Evolutionary conservation across 2,113 vertebrate genomes (phyloP).

Genomic region (Erinaceus europaeus): DNA sequence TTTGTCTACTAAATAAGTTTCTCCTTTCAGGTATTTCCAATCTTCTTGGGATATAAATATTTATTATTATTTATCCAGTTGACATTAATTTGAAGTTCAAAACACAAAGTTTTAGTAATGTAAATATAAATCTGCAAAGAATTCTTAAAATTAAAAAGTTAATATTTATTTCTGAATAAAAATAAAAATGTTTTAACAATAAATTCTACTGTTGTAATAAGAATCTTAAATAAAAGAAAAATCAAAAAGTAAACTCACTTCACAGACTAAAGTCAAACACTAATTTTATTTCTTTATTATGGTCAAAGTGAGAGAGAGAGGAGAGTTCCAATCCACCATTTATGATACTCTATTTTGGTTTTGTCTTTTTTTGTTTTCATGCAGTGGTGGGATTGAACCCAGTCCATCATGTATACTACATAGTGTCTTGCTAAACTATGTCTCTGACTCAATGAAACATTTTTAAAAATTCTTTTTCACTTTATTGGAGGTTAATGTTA

Average conservation of each 20-base stretch:
- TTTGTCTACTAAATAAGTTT: slow-evolving; percentile 62
- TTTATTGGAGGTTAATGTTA: too few relatives aligned
- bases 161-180: not conserved
- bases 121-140: not conserved
- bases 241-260: not conserved
- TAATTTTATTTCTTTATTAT: too few relatives aligned
- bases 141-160: not conserved
- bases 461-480: too few relatives aligned
- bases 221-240: not conserved
- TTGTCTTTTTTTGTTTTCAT: too few relatives aligned
- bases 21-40: slow-evolving; percentile 24
- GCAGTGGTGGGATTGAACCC: too few relatives aligned
- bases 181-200: not conserved
- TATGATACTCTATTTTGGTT: too few relatives aligned
- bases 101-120: not conserved
- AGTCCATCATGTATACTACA: too few relatives aligned
- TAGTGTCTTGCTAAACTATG: too few relatives aligned
- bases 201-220: not conserved
- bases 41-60: slow-evolving; percentile 49
- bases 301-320: too few relatives aligned
- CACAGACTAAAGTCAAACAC: not conserved
- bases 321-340: too few relatives aligned
- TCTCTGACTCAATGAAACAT: too few relatives aligned
- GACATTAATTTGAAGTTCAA: slow-evolving; percentile 20
- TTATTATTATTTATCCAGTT: slow-evolving; percentile 50